Evolutionary conservation across 1,140 invertebrate species (phyloP), one percentile per base, ranked within the genome.

Genomic region (Gryon sp.): DNA sequence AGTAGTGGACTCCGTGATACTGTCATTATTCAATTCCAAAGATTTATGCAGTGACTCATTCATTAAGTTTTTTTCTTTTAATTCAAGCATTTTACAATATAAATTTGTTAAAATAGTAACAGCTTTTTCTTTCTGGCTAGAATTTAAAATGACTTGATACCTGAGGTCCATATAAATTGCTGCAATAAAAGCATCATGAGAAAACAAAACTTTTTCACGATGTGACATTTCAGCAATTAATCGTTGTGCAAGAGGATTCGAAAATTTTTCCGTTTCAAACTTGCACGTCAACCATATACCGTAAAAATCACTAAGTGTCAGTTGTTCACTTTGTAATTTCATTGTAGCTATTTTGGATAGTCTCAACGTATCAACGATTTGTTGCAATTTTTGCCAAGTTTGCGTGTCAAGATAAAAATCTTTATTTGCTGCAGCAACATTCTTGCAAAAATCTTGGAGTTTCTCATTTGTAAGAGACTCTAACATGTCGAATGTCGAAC

Each of bases 81-180:
- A 11, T 6, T 59, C 26, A 12, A 36, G 7, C 28, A 60, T 60
- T 60, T 36, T 46, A 18, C 57, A 46, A 38, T 60, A 60, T 24
- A 60, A 60, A 1, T 4, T 7, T 6, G 57, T 60, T n/a, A 60
- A 60, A 34, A 48, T n/a, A 12, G 46, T 12, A 1, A 60, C 28
- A 28, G 59, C 59, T 26, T 40, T 32, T 34, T 22, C 40, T 45
- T 32, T 45, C 14, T 59, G 24, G 1, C 32, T 1, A 1, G 38
- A 6, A 22, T 38, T 45, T 14, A 59, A 45, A 45, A 59, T 9
- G 14, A 60, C 9, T 46, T 60, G 41, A 9, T 46, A 60, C 14
- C 43, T 14, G 5, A 15, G 43, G 30, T 60, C 75, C 69, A 76
- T 77, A 70, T 81, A 53, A 9, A 53, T 45, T 1, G 62, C 62